A percentile compares a stretch with the other conserved stretches of the same genome.
These are phyloP conservation scores for Leucania comma DNA, from an alignment of 2,888 invertebrate species.

Conservation along the genomic window DNA sequence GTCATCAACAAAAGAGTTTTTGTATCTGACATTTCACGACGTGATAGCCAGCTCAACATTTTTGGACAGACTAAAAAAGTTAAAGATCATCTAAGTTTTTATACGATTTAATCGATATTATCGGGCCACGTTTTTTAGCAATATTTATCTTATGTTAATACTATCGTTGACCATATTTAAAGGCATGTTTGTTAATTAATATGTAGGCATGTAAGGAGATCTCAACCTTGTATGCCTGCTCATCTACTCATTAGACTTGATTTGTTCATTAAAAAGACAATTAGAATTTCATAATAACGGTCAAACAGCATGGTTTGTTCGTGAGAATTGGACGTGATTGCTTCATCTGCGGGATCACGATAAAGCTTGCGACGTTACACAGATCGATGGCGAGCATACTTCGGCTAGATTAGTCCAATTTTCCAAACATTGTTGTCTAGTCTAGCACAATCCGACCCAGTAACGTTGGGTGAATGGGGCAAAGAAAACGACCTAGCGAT, in stretches of 20 bases:
- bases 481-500: slow-evolving; percentile 70
- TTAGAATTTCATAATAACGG: slow-evolving; percentile 73
- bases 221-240: slow-evolving; percentile 34
- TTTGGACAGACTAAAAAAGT: neutral
- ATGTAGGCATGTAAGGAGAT: slow-evolving; percentile 19
- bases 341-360: slow-evolving; percentile 74
- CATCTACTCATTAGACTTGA: slow-evolving; percentile 38
- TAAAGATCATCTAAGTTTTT: slow-evolving; percentile 4
- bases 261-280: slow-evolving; percentile 66
- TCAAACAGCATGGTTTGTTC: slow-evolving; percentile 66
- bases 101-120: neutral
- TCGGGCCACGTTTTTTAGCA: neutral
- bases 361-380: slow-evolving; percentile 62
- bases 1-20: slow-evolving; percentile 50
- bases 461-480: slow-evolving; percentile 70
- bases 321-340: slow-evolving; percentile 77
- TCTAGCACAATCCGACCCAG: slow-evolving; percentile 58
- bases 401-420: slow-evolving; percentile 71
- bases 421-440: slow-evolving; percentile 69
- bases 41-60: slow-evolving; percentile 6
- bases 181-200: slow-evolving; percentile 45
- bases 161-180: slow-evolving; percentile 5
- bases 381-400: slow-evolving; percentile 66
- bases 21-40: slow-evolving; percentile 53
- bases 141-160: slow-evolving; percentile 6